Conservation (phyloP, 2,888 invertebrate genomes). For the Exephanes ischioxanthus region DNA sequence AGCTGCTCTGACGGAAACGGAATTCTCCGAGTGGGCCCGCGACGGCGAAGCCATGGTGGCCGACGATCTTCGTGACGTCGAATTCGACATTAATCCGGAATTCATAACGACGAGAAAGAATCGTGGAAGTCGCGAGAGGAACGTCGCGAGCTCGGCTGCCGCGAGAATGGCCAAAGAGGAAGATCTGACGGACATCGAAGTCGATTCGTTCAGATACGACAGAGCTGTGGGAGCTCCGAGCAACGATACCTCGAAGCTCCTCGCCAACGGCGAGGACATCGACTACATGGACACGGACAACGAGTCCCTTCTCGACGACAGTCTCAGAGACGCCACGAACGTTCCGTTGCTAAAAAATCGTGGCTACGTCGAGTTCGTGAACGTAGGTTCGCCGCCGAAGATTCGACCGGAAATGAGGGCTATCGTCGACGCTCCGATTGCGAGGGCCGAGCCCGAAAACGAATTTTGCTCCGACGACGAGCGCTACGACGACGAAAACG, state of each 20-base stretch:
- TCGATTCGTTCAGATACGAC: constrained; percentile 82
- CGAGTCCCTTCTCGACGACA: constrained; percentile 91
- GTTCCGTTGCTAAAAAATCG: constrained; percentile 87
- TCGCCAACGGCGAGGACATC: constrained; percentile 89
- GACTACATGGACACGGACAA: constrained; percentile 95
- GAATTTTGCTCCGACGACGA: constrained; percentile 80
- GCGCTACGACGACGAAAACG: constrained; percentile 75
- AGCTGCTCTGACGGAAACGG: constrained; percentile 93
- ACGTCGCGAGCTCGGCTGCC: constrained; percentile 13
- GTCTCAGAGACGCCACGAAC: constrained; percentile 86
- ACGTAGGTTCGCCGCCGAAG: constrained; percentile 78
- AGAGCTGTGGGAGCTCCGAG: constrained; percentile 68
- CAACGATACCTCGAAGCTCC: constrained; percentile 80
- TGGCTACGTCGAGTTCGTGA: constrained; percentile 90
- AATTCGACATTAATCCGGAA: constrained; percentile 87
- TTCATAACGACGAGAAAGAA: constrained; percentile 78
- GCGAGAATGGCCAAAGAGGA: constrained; percentile 82
- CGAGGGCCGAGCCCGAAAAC: constrained; percentile 79
- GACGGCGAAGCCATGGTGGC: constrained; percentile 90
- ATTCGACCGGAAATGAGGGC: constrained; percentile 28
- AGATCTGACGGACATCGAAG: constrained; percentile 82
- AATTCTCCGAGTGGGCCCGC: constrained; percentile 95
- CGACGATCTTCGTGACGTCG: constrained; percentile 90
- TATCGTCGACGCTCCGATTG: constrained; percentile 79
- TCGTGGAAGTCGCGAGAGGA: constrained; percentile 57